These are phyloP conservation scores for Leucozona laternaria DNA, from an alignment of 2,888 invertebrate genomes.

Conservation along the genomic window DNA sequence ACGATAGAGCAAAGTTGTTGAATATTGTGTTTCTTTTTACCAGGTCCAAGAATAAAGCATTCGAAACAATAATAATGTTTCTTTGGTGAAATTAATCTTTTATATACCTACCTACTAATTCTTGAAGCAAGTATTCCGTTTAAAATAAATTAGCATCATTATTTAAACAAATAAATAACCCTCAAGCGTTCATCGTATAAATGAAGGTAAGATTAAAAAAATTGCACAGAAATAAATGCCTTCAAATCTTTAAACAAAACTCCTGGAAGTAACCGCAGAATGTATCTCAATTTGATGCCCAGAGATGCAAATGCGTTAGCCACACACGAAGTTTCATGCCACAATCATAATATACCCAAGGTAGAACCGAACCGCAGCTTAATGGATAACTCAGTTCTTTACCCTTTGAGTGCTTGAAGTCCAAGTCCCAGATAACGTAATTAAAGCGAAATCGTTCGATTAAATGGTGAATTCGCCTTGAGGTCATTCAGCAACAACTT, in stretches of 20 bases:
- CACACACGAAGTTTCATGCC: slow-evolving; percentile 66
- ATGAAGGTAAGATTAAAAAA: slow-evolving; percentile 31
- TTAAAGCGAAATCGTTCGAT: slow-evolving; percentile 69
- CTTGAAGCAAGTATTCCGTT: slow-evolving; percentile 33
- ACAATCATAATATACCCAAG: slow-evolving; percentile 49
- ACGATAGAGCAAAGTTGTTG: no score
- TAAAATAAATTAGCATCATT: slow-evolving; percentile 56
- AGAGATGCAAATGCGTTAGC: slow-evolving; percentile 69
- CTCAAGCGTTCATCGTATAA: slow-evolving; percentile 22
- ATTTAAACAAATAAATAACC: slow-evolving; percentile 65
- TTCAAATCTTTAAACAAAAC: slow-evolving; percentile 1
- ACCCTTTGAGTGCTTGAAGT: slow-evolving; percentile 15
- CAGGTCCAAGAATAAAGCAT: no score
- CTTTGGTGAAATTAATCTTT: slow-evolving; percentile 2
- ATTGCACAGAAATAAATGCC: slow-evolving; percentile 24
- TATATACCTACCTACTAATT: not conserved
- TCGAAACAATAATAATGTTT: not conserved
- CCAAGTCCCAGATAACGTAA: slow-evolving; percentile 36
- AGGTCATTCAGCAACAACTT: slow-evolving; percentile 52
- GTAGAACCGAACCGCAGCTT: slow-evolving; percentile 19
- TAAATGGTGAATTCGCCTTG: slow-evolving; percentile 63
- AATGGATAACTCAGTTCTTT: slow-evolving; percentile 38
- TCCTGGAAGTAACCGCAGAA: slow-evolving; percentile 32
- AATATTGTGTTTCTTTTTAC: no score
- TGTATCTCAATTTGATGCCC: slow-evolving; percentile 67